These are phyloP conservation scores for Antennarius striatus DNA, from an alignment of 2,113 vertebrate genomes.

Conservation along the genomic window DNA sequence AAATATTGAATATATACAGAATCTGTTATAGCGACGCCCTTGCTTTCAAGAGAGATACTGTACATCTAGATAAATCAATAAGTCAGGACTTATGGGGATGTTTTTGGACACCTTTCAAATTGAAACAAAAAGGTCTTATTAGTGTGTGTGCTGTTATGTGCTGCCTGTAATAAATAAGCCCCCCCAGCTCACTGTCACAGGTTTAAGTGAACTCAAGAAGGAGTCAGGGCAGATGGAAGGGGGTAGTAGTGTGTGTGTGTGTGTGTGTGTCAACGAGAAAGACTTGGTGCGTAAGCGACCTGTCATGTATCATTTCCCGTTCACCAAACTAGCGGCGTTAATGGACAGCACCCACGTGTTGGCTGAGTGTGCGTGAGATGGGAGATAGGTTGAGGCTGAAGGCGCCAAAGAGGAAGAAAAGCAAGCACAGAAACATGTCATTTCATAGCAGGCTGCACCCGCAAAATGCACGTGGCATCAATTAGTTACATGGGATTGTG, in stretches of 20 bases:
- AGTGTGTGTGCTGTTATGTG: slow-evolving; percentile 33
- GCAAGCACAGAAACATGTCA: slow-evolving; percentile 53
- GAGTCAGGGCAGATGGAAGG: slow-evolving; percentile 42
- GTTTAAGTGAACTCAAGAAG: slow-evolving; percentile 56
- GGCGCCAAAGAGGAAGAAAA: slow-evolving; percentile 6
- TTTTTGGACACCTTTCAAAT: slow-evolving; percentile 12
- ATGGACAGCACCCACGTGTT: slow-evolving; percentile 55
- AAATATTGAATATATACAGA: no score
- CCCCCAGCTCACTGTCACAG: slow-evolving; percentile 51
- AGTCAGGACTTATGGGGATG: not conserved
- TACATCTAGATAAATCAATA: not conserved
- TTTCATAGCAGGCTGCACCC: slow-evolving; percentile 66
- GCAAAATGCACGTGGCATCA: slow-evolving; percentile 47
- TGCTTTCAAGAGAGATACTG: not conserved
- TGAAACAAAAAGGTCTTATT: slow-evolving; percentile 18
- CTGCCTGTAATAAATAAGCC: slow-evolving; percentile 36
- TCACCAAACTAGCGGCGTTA: slow-evolving; percentile 54
- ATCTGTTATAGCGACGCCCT: no score
- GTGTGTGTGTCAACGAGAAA: slow-evolving; percentile 7
- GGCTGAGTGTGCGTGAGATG: not conserved
- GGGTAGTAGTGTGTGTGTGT: not conserved
- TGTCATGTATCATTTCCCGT: slow-evolving; percentile 64
- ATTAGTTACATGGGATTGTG: slow-evolving; percentile 41
- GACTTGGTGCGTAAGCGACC: slow-evolving; percentile 50
- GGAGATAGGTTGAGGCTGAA: slow-evolving; percentile 19